These are phyloP conservation scores for Cancer borealis DNA, from an alignment of 2,888 invertebrate species.

Conservation along the genomic window DNA sequence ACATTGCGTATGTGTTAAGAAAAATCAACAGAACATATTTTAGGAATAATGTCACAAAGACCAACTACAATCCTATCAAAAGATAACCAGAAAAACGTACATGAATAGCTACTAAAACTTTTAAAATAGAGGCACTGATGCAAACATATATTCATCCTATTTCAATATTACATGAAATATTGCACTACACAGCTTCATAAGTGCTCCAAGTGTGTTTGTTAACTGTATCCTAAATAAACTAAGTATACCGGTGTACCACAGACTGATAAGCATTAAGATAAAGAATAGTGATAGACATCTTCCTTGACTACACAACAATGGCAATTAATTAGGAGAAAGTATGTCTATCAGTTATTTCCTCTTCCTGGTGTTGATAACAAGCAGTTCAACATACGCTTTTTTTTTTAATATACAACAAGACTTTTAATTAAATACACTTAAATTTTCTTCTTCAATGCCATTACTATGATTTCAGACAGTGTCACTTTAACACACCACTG, in stretches of 20 bases:
- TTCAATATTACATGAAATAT: conserved; percentile 2
- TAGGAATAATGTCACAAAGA: background rate
- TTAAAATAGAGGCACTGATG: background rate
- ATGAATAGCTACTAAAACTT: background rate
- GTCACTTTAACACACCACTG: too few species aligned
- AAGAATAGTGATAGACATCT: background rate
- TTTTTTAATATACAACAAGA: background rate
- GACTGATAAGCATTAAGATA: background rate
- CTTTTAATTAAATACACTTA: background rate
- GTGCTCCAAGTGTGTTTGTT: background rate
- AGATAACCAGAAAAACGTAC: background rate
- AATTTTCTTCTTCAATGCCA: background rate
- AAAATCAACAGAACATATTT: background rate
- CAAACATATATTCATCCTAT: background rate
- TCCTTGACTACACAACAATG: background rate
- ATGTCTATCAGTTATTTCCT: background rate
- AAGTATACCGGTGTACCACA: background rate
- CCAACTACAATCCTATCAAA: background rate
- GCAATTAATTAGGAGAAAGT: background rate
- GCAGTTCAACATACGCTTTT: background rate
- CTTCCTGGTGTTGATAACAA: background rate
- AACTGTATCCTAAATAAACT: background rate
- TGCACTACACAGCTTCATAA: background rate
- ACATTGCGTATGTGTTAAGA: background rate
- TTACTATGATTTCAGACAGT: too few species aligned